Conservation (phyloP, 2,797 vertebrate species). For the Vespertilio murinus region DNA sequence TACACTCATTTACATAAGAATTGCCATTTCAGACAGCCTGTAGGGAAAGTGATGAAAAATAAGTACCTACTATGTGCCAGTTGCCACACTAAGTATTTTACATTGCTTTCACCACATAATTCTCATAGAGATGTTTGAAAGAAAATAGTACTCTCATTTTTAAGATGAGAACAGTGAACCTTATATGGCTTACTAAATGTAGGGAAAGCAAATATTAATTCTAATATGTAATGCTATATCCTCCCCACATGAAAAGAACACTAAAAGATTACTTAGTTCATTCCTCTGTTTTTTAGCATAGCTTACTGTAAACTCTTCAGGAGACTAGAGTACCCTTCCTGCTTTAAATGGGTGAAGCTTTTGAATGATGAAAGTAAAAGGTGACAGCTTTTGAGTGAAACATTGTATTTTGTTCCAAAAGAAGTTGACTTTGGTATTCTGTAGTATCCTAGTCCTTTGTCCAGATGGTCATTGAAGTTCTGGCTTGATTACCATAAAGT, state of each 20-base stretch:
- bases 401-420: constrained; percentile 8
- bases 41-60: background rate
- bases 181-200: background rate
- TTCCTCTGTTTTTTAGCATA: background rate
- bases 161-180: background rate
- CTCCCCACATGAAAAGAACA: background rate
- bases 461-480: constrained; percentile 7
- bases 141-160: background rate
- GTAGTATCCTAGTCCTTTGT: background rate
- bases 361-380: constrained; percentile 45
- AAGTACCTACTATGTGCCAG: background rate
- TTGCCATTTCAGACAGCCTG: background rate
- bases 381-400: constrained; percentile 34
- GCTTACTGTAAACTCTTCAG: constrained; percentile 24
- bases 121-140: background rate
- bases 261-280: background rate
- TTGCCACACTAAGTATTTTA: background rate
- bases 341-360: background rate
- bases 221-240: background rate
- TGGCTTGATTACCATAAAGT: constrained; percentile 10
- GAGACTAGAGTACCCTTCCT: background rate
- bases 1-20: background rate
- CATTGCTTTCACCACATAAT: background rate
- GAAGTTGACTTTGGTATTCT: constrained; percentile 2
- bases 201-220: background rate